Conservation (phyloP, 1,140 invertebrate genomes). For the Diprion similis region DNA sequence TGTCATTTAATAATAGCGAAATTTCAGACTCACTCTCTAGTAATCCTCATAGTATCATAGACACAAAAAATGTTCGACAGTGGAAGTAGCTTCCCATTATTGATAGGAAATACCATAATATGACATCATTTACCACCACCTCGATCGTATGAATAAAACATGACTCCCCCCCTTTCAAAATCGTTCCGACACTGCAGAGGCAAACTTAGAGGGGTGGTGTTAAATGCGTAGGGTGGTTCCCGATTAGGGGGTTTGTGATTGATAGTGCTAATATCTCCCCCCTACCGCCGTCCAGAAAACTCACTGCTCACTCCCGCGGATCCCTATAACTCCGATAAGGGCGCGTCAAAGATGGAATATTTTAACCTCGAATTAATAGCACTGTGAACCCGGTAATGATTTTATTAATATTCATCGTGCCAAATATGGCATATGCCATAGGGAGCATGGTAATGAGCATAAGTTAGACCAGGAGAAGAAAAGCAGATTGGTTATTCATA, state of each 20-base stretch:
- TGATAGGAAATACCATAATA: slow-evolving; percentile 5
- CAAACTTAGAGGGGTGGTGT: neutral
- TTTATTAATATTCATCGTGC: slow-evolving; percentile 60
- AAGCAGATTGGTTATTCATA: slow-evolving; percentile 23
- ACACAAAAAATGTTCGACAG: neutral
- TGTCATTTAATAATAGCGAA: neutral
- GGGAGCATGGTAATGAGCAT: neutral
- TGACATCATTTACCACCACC: slow-evolving; percentile 2
- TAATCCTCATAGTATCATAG: neutral
- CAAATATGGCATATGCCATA: slow-evolving; percentile 43
- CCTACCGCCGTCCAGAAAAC: slow-evolving; percentile 12
- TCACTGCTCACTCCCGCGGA: slow-evolving; percentile 1
- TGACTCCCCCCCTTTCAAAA: neutral
- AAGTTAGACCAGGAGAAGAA: slow-evolving; percentile 1
- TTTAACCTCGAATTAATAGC: slow-evolving; percentile 58
- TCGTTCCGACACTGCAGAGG: neutral
- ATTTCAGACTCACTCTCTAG: neutral
- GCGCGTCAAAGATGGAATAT: slow-evolving; percentile 53
- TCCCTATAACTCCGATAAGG: slow-evolving; percentile 44
- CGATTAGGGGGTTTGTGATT: slow-evolving; percentile 44
- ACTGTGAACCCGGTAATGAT: slow-evolving; percentile 56
- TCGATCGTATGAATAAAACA: slow-evolving; percentile 6
- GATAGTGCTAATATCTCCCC: slow-evolving; percentile 59
- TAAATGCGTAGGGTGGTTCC: slow-evolving; percentile 4
- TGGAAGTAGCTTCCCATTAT: neutral